Evolutionary conservation across 2,888 invertebrate species (phyloP).

Genomic region (Drosophila yooni): DNA sequence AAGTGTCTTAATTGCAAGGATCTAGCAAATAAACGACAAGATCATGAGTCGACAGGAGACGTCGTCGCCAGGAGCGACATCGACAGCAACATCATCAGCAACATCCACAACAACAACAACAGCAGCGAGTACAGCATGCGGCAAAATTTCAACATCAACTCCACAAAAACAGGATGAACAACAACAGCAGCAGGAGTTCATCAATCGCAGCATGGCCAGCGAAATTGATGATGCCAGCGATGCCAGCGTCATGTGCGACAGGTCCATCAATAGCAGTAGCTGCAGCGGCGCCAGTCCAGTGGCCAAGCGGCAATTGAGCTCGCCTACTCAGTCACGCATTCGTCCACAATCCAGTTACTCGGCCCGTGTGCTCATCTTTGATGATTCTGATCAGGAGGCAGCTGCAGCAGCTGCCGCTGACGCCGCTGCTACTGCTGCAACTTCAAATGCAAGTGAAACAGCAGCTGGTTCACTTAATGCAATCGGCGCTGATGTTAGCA

Average conservation of each 20-base stretch:
- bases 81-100: not conserved
- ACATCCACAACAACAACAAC: conserved; percentile 15
- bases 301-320: conserved; percentile 77
- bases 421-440: conserved; percentile 6
- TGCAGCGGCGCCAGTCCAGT: conserved; percentile 72
- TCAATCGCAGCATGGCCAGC: conserved; percentile 60
- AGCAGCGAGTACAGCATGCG: conserved; percentile 37
- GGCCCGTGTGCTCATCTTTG: conserved; percentile 91
- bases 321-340: conserved; percentile 70
- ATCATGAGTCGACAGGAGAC: conserved; percentile 75
- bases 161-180: conserved; percentile 71
- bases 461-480: not conserved
- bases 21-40: conserved; percentile 26
- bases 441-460: conserved; percentile 1
- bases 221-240: conserved; percentile 65
- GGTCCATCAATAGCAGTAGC: conserved; percentile 56
- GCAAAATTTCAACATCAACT: conserved; percentile 81
- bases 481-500: conserved; percentile 38
- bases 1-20: conserved; percentile 40
- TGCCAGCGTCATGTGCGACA: conserved; percentile 60
- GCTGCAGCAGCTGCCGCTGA: conserved; percentile 26
- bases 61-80: conserved; percentile 19
- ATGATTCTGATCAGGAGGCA: conserved; percentile 88
- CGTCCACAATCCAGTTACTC: conserved; percentile 89
- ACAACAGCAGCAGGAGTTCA: conserved; percentile 52